These are phyloP conservation scores for Upupa epops DNA, from an alignment of 2,113 vertebrate species.

Conservation along the genomic window DNA sequence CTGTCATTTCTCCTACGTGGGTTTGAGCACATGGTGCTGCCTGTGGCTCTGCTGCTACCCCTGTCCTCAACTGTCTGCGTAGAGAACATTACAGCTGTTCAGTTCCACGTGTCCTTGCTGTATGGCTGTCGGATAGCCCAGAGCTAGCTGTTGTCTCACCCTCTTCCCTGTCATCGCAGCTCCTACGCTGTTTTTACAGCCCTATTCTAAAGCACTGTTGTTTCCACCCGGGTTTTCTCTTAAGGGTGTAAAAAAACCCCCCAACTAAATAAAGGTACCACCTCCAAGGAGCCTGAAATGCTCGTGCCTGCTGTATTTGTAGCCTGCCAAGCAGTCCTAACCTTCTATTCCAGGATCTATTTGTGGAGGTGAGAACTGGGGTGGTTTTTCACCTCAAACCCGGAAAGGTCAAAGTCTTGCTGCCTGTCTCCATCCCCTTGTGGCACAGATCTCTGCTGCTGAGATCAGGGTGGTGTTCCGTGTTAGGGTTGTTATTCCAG, in stretches of 20 bases:
- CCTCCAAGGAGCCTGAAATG: not conserved
- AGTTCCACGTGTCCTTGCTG: not conserved
- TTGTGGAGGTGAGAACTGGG: not conserved
- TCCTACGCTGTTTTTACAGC: not conserved
- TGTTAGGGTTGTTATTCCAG: not conserved
- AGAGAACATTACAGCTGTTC: not conserved
- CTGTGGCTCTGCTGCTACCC: not conserved
- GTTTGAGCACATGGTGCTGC: accelerated
- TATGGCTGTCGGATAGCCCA: accelerated
- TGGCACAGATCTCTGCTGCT: not conserved
- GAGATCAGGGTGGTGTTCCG: not conserved
- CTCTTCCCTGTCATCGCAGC: not conserved
- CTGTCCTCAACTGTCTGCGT: too few relatives aligned
- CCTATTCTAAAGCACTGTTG: not conserved
- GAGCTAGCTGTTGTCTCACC: not conserved
- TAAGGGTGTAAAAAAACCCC: not conserved
- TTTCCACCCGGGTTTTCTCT: not conserved
- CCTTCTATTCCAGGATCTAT: not conserved
- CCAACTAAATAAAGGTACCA: not conserved
- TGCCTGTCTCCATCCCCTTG: not conserved
- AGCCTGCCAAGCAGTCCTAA: not conserved
- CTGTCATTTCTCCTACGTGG: not conserved
- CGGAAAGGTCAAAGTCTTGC: not conserved
- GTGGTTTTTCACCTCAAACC: not conserved
- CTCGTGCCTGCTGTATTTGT: not conserved